phyloP scores from a whole-genome alignment of 2,113 vertebrate genomes.

The Solea senegalensis region DNA sequence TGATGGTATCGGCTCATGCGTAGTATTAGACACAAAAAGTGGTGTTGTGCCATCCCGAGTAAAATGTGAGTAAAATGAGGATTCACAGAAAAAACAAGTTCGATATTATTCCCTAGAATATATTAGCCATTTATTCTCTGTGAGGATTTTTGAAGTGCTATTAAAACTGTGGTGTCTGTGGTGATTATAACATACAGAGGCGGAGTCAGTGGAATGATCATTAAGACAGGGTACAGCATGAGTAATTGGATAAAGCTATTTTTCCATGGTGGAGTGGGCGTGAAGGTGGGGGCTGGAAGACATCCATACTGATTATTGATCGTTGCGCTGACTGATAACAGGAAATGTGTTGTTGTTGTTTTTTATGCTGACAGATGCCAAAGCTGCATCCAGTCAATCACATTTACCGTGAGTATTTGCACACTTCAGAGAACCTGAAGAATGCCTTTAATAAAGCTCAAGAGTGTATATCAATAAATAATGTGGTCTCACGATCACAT shows the following conservation, averaged over 20 bases:
- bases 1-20: too few species aligned
- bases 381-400: conserved; percentile 29
- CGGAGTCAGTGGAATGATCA: conserved; percentile 17
- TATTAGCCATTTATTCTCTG: background rate
- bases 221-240: conserved; percentile 33
- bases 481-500: too few species aligned
- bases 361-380: conserved; percentile 26
- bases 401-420: background rate
- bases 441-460: too few species aligned
- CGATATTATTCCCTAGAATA: background rate
- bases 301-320: conserved; percentile 42
- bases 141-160: background rate
- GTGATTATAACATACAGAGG: background rate
- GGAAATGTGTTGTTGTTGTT: conserved; percentile 15
- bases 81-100: too few species aligned
- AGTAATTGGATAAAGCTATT: conserved; percentile 62
- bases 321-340: conserved; percentile 31
- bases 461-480: too few species aligned
- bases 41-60: too few species aligned
- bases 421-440: too few species aligned
- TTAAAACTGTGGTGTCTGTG: background rate
- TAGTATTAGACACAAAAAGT: too few species aligned
- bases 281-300: conserved; percentile 44
- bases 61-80: too few species aligned
- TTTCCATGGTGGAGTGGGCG: conserved; percentile 63